These are phyloP conservation scores for Arbacia lixula DNA, from an alignment of 53 echinoderm and acorn worm species.

Conservation along the genomic window DNA sequence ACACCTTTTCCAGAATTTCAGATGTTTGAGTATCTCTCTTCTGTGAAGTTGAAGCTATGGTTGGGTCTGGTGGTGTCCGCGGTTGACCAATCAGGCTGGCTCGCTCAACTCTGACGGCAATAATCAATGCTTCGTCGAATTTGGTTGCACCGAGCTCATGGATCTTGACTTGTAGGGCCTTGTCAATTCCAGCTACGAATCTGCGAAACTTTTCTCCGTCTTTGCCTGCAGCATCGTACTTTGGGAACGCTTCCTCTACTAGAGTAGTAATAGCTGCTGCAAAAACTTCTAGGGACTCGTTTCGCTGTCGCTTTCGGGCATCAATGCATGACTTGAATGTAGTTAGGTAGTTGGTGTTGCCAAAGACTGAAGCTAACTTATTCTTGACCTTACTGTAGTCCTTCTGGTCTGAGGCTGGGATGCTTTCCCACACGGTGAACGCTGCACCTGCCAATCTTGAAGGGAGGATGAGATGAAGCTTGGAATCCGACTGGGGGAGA, in stretches of 20 bases:
- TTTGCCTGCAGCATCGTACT: no score
- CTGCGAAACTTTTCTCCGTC: no score
- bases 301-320: slow-evolving; percentile 34
- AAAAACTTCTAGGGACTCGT: no score
- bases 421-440: slow-evolving; percentile 64
- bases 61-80: neutral
- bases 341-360: neutral
- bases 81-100: slow-evolving; percentile 10
- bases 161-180: no score
- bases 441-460: slow-evolving; percentile 45
- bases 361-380: slow-evolving; percentile 24
- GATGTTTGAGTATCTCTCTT: neutral
- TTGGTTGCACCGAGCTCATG: no score
- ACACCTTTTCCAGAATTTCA: neutral
- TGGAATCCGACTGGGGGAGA: no score
- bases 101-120: no score
- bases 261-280: no score
- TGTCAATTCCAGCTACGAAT: no score
- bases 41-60: neutral
- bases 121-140: no score
- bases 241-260: no score
- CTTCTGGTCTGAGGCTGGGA: slow-evolving; percentile 22
- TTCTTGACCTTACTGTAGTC: slow-evolving; percentile 53
- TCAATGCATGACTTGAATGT: slow-evolving; percentile 45
- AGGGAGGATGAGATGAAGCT: slow-evolving; percentile 38